phyloP scores from a whole-genome alignment of 2,888 invertebrate genomes.

The Abscondita cerata region DNA sequence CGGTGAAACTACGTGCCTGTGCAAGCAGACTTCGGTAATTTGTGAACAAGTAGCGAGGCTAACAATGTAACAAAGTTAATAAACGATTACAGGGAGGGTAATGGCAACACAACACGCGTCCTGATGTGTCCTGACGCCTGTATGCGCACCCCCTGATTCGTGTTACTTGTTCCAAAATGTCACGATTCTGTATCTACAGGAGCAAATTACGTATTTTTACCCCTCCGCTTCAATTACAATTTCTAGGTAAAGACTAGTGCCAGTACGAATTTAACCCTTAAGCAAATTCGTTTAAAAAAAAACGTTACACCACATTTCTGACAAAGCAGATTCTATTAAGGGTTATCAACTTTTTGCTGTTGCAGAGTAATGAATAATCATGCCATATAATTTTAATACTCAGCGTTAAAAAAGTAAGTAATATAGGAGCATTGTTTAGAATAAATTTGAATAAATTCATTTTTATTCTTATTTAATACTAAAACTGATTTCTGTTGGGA shows the following conservation, averaged over 20 bases:
- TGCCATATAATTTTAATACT: constrained; percentile 20
- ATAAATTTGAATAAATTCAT: constrained; percentile 19
- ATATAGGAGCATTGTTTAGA: constrained; percentile 1
- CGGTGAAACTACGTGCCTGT: constrained; percentile 53
- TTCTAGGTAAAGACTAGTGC: constrained; percentile 7
- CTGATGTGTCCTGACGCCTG: constrained; percentile 43
- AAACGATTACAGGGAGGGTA: constrained; percentile 45
- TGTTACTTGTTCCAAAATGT: constrained; percentile 39
- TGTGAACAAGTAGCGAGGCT: constrained; percentile 55
- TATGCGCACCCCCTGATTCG: constrained; percentile 35
- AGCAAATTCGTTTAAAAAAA: not conserved
- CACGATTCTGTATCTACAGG: constrained; percentile 39
- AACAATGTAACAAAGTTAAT: constrained; percentile 59
- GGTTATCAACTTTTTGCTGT: constrained; percentile 27
- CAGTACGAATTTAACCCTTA: constrained; percentile 9
- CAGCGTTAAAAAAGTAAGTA: constrained; percentile 15
- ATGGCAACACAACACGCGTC: constrained; percentile 45
- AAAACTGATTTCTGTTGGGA: constrained; percentile 17
- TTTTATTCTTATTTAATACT: constrained; percentile 2
- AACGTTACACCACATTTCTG: constrained; percentile 8
- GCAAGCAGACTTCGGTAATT: constrained; percentile 54
- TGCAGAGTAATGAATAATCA: constrained; percentile 31
- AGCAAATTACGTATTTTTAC: constrained; percentile 30
- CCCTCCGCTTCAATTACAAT: constrained; percentile 22
- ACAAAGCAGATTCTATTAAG: constrained; percentile 18